Conservation (phyloP, 2,113 vertebrate species). For the Terrapene triunguis region DNA sequence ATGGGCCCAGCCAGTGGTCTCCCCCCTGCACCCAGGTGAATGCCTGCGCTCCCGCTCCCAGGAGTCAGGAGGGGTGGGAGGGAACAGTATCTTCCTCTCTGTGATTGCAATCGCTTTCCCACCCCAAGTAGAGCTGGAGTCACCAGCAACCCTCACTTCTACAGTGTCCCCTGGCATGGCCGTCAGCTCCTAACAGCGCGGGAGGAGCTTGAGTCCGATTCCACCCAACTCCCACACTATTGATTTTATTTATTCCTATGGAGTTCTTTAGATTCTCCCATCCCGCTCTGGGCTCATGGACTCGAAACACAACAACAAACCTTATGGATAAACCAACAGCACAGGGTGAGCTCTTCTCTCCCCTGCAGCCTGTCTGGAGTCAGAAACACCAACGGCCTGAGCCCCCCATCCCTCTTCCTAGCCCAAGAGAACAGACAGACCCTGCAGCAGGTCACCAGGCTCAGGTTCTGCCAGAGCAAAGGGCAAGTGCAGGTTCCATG, state of each 20-base stretch:
- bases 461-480: not conserved
- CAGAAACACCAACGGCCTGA: not conserved
- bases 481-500: not conserved
- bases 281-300: not conserved
- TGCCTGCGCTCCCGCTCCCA: not conserved
- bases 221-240: not conserved
- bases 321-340: not conserved
- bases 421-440: not conserved
- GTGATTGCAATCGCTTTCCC: not conserved
- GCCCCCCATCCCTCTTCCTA: not conserved
- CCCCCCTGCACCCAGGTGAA: not conserved
- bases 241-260: not conserved
- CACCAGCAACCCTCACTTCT: not conserved
- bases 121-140: rapidly evolving
- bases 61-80: not conserved
- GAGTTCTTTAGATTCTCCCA: not conserved
- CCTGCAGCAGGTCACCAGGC: not conserved
- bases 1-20: not conserved
- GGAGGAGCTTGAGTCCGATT: not conserved
- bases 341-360: not conserved
- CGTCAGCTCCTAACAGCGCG: not conserved
- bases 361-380: not conserved
- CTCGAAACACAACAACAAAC: not conserved
- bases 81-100: rapidly evolving
- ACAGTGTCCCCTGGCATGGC: not conserved